Conservation (phyloP, 2,113 vertebrate species). For the Anser cygnoides region DNA sequence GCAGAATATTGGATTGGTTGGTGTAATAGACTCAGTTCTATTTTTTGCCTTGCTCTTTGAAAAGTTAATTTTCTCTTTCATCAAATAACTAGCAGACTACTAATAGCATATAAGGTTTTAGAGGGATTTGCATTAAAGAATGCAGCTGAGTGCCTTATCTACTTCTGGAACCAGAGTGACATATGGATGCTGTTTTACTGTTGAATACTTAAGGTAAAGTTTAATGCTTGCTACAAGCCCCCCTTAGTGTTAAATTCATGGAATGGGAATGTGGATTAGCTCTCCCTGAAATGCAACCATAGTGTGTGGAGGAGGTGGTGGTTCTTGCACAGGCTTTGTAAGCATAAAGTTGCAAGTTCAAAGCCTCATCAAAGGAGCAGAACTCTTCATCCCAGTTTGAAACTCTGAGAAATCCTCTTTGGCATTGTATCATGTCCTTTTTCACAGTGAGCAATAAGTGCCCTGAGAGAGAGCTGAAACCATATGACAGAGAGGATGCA, state of each 20-base stretch:
- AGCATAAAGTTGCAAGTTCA: conserved; percentile 16
- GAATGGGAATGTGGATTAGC: conserved; percentile 48
- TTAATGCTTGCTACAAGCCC: conserved; percentile 38
- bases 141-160: conserved; percentile 68
- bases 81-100: conserved; percentile 68
- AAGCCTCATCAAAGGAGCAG: conserved; percentile 29
- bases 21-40: conserved; percentile 64
- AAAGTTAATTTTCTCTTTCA: conserved; percentile 77
- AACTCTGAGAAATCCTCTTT: conserved; percentile 45
- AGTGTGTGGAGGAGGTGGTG: not conserved
- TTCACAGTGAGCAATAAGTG: not conserved
- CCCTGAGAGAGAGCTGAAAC: not conserved
- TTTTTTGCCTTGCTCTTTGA: conserved; percentile 70
- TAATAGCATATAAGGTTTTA: conserved; percentile 72
- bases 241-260: conserved; percentile 56
- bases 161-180: conserved; percentile 62
- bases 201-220: conserved; percentile 66
- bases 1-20: conserved; percentile 69
- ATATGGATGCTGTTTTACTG: conserved; percentile 58
- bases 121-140: conserved; percentile 73
- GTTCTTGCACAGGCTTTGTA: conserved; percentile 12
- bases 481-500: not conserved
- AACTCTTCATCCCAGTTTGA: conserved; percentile 7
- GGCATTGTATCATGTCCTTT: not conserved
- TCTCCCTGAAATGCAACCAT: not conserved